phyloP scores from a whole-genome alignment of 1,140 invertebrate genomes.

The Phortica variegata region DNA sequence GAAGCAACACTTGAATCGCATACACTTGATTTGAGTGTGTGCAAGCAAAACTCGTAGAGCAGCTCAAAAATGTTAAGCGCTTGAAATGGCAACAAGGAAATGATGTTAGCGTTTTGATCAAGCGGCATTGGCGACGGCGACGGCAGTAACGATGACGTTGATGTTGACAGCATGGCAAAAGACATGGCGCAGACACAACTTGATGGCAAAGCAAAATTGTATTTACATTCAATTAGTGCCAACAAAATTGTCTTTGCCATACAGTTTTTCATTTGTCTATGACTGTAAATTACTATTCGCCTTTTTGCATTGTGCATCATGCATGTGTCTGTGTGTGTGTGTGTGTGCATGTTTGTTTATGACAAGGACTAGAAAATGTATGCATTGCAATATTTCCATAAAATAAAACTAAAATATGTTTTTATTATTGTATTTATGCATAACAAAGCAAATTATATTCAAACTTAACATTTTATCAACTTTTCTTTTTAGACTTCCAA shows the following conservation, averaged over 20 bases:
- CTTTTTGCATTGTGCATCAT: no score
- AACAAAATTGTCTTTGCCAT: slow-evolving; percentile 55
- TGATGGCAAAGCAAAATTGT: slow-evolving; percentile 55
- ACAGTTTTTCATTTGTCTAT: no score
- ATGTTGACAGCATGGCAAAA: slow-evolving; percentile 22
- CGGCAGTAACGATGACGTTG: neutral
- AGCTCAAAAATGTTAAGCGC: neutral
- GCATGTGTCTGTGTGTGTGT: neutral
- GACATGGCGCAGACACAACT: slow-evolving; percentile 39
- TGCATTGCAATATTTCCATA: slow-evolving; percentile 54
- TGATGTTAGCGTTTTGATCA: neutral
- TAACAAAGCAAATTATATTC: slow-evolving; percentile 53
- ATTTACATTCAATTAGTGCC: slow-evolving; percentile 55
- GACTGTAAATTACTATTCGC: no score
- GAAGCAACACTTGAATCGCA: slow-evolving; percentile 15
- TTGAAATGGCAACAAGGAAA: slow-evolving; percentile 7
- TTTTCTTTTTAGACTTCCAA: slow-evolving; percentile 12
- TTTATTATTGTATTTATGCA: slow-evolving; percentile 50
- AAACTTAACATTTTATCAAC: slow-evolving; percentile 21
- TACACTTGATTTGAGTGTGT: slow-evolving; percentile 54
- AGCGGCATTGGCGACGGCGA: slow-evolving; percentile 18
- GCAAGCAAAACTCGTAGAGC: slow-evolving; percentile 38
- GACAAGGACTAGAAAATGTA: slow-evolving; percentile 32
- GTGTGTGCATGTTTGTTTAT: slow-evolving; percentile 22
- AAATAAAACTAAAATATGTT: slow-evolving; percentile 53